These are phyloP conservation scores for Hyposoter didymator DNA, from an alignment of 2,888 invertebrate species.

Conservation along the genomic window DNA sequence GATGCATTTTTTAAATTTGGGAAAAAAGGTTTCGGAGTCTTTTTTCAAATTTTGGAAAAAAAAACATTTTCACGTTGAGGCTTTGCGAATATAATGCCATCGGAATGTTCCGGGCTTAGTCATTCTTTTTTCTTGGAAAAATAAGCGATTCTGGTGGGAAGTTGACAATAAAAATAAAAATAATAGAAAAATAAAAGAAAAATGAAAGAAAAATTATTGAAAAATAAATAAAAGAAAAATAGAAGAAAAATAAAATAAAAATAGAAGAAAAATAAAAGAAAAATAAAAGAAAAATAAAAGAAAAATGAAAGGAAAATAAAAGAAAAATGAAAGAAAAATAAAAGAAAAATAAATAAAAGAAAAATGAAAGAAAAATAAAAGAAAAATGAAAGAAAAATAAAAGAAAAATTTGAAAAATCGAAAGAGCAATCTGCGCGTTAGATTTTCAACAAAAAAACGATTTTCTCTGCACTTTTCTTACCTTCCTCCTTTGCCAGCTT, in stretches of 20 bases:
- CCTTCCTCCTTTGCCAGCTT: constrained; percentile 79
- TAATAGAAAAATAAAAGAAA: background rate
- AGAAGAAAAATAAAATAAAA: background rate
- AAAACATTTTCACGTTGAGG: background rate
- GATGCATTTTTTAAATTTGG: too few species aligned
- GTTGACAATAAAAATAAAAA: background rate
- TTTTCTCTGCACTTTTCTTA: background rate
- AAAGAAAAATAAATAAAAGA: background rate
- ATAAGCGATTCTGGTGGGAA: background rate
- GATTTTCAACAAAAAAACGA: background rate
- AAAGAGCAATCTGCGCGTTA: background rate
- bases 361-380: background rate
- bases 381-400: background rate
- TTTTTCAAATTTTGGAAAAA: background rate
- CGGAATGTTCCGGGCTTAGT: background rate
- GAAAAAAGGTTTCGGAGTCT: too few species aligned
- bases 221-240: background rate
- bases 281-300: background rate
- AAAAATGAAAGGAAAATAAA: background rate
- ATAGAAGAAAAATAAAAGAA: background rate
- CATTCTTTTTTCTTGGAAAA: background rate
- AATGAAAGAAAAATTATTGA: background rate
- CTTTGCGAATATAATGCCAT: background rate
- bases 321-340: background rate
- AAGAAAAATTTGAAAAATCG: background rate